Percentiles rank a stretch among this genome's conserved stretches.
phyloP scores from a whole-genome alignment of 35 echinoderm and acorn worm genomes.

The Lytechinus pictus region DNA sequence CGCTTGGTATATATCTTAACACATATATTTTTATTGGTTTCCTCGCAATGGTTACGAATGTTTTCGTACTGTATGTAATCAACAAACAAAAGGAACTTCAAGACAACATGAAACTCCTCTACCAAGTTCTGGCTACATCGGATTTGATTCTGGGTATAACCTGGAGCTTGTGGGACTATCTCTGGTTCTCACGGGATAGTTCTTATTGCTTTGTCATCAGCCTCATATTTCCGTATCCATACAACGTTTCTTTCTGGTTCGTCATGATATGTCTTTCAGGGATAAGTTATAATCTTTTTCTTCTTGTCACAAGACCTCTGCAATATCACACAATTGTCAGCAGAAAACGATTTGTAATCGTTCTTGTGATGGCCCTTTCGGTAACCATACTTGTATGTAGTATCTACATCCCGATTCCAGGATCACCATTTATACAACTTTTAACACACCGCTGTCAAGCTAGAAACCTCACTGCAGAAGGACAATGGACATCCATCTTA shows the following conservation, averaged over 20 bases:
- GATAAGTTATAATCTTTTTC: neutral
- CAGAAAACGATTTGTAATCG: neutral
- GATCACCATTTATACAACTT: neutral
- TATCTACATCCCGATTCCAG: neutral
- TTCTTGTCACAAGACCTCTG: neutral
- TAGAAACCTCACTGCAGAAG: too few relatives aligned
- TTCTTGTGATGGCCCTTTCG: neutral
- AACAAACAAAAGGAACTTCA: neutral
- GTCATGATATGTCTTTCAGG: neutral
- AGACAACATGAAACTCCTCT: neutral
- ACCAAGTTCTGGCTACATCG: neutral
- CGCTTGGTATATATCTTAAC: neutral
- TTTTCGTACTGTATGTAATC: neutral
- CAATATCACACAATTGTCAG: constrained; percentile 24
- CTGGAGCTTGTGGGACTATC: neutral
- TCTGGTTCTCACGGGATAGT: neutral
- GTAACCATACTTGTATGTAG: neutral
- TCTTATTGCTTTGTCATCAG: neutral
- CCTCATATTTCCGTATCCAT: neutral
- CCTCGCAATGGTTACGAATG: neutral
- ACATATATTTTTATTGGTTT: neutral
- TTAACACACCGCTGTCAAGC: neutral
- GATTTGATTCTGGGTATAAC: neutral
- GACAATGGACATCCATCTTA: neutral
- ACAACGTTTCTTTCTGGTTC: neutral